Percentiles rank a stretch among this genome's conserved stretches.
phyloP scores from a whole-genome alignment of 2,113 vertebrate genomes.

The Apodemus sylvaticus region DNA sequence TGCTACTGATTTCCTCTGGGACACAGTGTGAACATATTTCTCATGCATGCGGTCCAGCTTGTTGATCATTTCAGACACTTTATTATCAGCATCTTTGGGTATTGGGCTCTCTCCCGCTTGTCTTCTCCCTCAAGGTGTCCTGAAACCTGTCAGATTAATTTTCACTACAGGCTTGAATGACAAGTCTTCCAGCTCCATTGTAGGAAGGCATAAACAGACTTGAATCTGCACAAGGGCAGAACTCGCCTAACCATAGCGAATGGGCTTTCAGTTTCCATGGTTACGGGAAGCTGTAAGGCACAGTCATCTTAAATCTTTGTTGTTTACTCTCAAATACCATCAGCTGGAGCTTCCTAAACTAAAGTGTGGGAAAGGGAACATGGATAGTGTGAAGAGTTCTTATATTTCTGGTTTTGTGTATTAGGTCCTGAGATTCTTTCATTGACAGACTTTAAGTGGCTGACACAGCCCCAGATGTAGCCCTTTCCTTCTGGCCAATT shows the following conservation, averaged over 20 bases:
- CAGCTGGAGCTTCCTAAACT: slow-evolving; percentile 14
- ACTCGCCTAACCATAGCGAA: not conserved
- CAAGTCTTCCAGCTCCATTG: not conserved
- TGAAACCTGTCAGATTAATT: not conserved
- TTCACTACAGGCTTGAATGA: not conserved
- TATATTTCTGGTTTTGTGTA: not conserved
- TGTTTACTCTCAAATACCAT: not conserved
- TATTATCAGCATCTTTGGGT: not conserved
- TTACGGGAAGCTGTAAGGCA: not conserved
- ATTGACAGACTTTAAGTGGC: not conserved
- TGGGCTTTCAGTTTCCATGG: not conserved
- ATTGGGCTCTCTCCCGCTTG: not conserved
- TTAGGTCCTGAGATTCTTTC: not conserved
- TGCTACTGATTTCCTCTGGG: not conserved
- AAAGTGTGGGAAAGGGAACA: slow-evolving; percentile 21
- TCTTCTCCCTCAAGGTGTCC: not conserved
- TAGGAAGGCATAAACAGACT: not conserved
- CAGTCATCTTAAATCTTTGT: slow-evolving; percentile 14
- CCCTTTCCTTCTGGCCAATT: slow-evolving; percentile 15
- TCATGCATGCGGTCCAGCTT: not conserved
- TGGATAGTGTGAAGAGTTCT: not conserved
- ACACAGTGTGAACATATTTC: not conserved
- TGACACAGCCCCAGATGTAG: not conserved
- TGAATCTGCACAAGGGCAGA: not conserved
- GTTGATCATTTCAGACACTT: slow-evolving; percentile 55